These are phyloP conservation scores for Drosophila suzukii DNA, from an alignment of 1,140 invertebrate genomes.

Conservation along the genomic window DNA sequence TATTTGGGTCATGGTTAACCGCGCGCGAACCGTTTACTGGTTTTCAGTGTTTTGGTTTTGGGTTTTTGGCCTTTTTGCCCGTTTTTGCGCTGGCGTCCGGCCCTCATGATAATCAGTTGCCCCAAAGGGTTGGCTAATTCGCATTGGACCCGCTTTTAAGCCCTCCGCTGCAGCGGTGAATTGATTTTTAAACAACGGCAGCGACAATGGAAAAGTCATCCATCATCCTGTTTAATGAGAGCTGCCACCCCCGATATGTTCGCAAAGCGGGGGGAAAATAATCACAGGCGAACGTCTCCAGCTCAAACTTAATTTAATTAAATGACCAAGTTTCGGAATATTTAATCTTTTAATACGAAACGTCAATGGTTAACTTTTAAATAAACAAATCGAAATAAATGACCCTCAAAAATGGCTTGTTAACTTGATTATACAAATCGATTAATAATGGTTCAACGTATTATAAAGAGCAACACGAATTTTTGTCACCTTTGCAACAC, in stretches of 20 bases:
- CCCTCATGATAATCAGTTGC: conserved; percentile 45
- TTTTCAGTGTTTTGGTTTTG: conserved; percentile 49
- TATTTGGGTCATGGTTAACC: conserved; percentile 80
- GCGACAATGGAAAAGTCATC: conserved; percentile 64
- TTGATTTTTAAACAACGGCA: conserved; percentile 36
- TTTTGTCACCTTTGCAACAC: not conserved
- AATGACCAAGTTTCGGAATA: conserved; percentile 12
- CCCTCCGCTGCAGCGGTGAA: conserved; percentile 17
- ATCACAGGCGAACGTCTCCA: conserved; percentile 1
- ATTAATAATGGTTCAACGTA: not conserved
- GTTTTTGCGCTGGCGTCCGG: conserved; percentile 45
- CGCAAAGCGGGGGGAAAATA: not conserved
- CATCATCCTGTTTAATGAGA: conserved; percentile 70
- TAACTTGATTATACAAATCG: not conserved
- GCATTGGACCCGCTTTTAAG: conserved; percentile 60
- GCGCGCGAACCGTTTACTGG: conserved; percentile 69
- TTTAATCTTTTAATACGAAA: not conserved
- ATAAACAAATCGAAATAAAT: not conserved
- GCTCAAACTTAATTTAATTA: conserved; percentile 10
- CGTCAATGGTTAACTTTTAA: not conserved
- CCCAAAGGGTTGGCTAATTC: conserved; percentile 72
- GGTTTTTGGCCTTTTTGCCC: conserved; percentile 23
- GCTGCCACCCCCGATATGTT: conserved; percentile 1
- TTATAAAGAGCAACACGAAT: not conserved
- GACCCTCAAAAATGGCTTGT: conserved; percentile 2